Conservation (phyloP, 2,888 invertebrate genomes). For the Eudasyphora cyanicolor region DNA sequence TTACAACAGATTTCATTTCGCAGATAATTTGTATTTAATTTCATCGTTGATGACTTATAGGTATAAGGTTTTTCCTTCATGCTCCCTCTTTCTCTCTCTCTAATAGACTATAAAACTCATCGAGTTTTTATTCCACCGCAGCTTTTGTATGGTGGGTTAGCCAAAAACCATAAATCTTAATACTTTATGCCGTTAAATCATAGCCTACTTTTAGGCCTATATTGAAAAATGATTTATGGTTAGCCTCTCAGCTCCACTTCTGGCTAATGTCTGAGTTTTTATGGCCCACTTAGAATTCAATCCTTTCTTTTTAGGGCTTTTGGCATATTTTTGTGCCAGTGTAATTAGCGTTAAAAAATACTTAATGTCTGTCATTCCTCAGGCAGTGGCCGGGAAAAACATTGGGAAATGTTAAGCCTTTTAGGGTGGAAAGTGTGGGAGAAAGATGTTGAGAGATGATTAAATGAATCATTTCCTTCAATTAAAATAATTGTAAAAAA, state of each 20-base stretch:
- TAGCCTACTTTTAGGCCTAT: constrained; percentile 15
- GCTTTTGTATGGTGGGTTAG: neutral
- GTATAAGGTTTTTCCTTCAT: neutral
- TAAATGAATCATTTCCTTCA: too few relatives aligned
- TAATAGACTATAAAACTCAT: too few relatives aligned
- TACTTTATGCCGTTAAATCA: neutral
- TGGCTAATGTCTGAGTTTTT: neutral
- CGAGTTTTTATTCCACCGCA: too few relatives aligned
- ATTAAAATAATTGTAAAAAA: too few relatives aligned
- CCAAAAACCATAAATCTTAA: neutral
- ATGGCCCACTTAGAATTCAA: constrained; percentile 2
- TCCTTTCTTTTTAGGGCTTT: neutral
- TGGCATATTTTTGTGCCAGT: neutral
- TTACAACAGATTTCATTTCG: neutral
- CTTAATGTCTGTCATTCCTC: neutral
- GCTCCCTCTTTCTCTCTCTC: neutral
- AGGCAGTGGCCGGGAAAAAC: neutral
- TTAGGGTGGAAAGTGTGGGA: neutral
- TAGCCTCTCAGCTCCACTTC: too few relatives aligned
- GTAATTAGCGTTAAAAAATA: neutral
- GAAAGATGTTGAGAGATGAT: too few relatives aligned
- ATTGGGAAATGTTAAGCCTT: neutral
- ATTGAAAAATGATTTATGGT: neutral
- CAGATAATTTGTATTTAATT: constrained; percentile 6
- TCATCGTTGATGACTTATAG: neutral